phyloP scores from a whole-genome alignment of 64 coral and sea anemone species.

The Platygyra sinensis region DNA sequence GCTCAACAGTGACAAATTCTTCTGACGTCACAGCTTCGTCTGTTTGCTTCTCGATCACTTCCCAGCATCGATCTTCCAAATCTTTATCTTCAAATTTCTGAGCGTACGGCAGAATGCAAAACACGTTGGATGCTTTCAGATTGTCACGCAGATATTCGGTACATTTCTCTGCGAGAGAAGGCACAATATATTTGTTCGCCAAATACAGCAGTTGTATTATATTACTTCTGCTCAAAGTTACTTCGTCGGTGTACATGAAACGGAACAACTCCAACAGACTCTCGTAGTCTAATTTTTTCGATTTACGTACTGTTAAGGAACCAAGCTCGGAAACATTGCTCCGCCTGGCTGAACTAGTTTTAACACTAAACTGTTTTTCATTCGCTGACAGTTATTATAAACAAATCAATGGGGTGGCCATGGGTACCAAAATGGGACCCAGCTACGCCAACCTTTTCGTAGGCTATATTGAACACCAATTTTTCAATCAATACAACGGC shows the following conservation, averaged over 20 bases:
- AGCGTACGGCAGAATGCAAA: slow-evolving; percentile 17
- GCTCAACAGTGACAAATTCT: slow-evolving; percentile 12
- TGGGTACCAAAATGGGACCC: too few relatives aligned
- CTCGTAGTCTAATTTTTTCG: too few relatives aligned
- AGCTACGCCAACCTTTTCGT: too few relatives aligned
- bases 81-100: slow-evolving; percentile 38
- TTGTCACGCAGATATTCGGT: not conserved
- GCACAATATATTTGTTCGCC: slow-evolving; percentile 26
- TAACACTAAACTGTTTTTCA: too few relatives aligned
- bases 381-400: too few relatives aligned
- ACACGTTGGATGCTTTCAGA: slow-evolving; percentile 5
- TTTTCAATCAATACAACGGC: too few relatives aligned
- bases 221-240: not conserved
- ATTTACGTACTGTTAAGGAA: too few relatives aligned
- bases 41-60: slow-evolving; percentile 11
- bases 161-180: slow-evolving; percentile 1
- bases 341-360: too few relatives aligned
- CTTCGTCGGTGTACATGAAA: slow-evolving; percentile 32
- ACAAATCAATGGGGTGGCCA: too few relatives aligned
- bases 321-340: too few relatives aligned
- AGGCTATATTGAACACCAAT: too few relatives aligned
- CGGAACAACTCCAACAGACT: slow-evolving; percentile 25
- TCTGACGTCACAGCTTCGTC: slow-evolving; percentile 21
- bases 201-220: slow-evolving; percentile 20
- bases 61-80: slow-evolving; percentile 46